Evolutionary conservation across 2,797 vertebrate genomes (phyloP), one percentile per base, ranked within the genome.

Genomic region (Steatocranus sp.): DNA sequence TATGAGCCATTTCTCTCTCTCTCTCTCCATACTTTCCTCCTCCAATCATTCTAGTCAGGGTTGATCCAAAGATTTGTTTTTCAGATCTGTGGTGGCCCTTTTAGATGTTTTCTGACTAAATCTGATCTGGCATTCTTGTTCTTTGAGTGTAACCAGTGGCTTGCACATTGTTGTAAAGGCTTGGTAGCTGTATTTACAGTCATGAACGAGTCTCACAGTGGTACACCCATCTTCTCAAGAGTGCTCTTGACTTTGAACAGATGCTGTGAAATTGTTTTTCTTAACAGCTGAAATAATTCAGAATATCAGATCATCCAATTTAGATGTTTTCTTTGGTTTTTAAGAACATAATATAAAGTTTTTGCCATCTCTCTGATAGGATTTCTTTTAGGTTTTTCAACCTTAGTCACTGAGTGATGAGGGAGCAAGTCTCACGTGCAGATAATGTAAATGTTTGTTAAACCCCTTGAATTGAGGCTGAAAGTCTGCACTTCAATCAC

Each of bases 121-220:
- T 66, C 34, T 1, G 2, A 38, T 63, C 61, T 38, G 58, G 7
- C 11, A 14, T 63, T 63, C 58, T 20, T 20, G 11, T 20, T 63
- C 54, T 30, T 38, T 38, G 32, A 63, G n/a, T 38, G 58, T 38
- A 63, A 38, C 61, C n/a, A 38, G n/a, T 23, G 8, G 8, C 12
- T 41, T 66, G n/a, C 12, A 9, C 61, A 7, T 66, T 41, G 61
- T 3, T 41, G 61, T 41, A 9, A 23, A 23, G n/a, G 11, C 34
- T 38, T 5, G 34, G 34, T 63, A 23, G n/a, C 1, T 66, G 11
- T 23, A 20, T 63, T 38, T 63, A 23, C n/a, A 63, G 11, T 0
- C 32, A 20, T 20, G 58, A 63, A 36, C 6, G 34, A 34, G 61
- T 38, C 61, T 66, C 7, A 66, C 61, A 6, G 7, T 38, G 2